Percentiles rank a stretch among this genome's conserved stretches.
Conservation (phyloP, 2,113 vertebrate species). For the Monopterus albus region DNA sequence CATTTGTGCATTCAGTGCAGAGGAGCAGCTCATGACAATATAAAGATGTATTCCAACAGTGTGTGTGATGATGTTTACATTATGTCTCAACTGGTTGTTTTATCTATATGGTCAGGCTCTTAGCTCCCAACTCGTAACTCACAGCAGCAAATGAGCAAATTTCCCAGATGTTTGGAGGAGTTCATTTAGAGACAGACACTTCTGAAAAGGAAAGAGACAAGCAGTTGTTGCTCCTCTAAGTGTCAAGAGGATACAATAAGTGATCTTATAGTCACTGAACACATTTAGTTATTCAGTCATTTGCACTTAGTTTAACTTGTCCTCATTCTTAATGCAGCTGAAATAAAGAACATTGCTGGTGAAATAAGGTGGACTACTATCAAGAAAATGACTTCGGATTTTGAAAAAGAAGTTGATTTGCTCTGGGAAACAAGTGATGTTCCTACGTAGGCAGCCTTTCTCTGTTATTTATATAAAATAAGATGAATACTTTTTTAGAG, state of each 20-base stretch:
- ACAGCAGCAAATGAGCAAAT: no score
- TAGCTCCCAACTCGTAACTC: no score
- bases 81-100: no score
- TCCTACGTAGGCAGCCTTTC: constrained; percentile 27
- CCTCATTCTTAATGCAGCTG: constrained; percentile 5
- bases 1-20: no score
- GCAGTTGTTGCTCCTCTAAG: neutral
- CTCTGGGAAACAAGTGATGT: constrained; percentile 26
- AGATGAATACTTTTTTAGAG: constrained; percentile 50
- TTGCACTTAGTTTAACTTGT: neutral
- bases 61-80: no score
- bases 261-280: neutral
- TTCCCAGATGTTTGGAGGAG: neutral
- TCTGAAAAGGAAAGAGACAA: constrained; percentile 7
- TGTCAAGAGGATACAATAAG: neutral
- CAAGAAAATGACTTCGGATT: constrained; percentile 28
- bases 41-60: no score
- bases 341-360: constrained; percentile 5
- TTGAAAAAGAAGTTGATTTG: constrained; percentile 28
- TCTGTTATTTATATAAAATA: constrained; percentile 43
- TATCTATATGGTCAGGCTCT: no score
- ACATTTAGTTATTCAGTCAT: constrained; percentile 12
- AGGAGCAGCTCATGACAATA: no score
- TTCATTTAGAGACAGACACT: neutral
- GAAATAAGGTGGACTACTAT: neutral